Evolutionary conservation across 53 echinoderm and acorn worm species (phyloP).

Genomic region (Patiria pectinifera): DNA sequence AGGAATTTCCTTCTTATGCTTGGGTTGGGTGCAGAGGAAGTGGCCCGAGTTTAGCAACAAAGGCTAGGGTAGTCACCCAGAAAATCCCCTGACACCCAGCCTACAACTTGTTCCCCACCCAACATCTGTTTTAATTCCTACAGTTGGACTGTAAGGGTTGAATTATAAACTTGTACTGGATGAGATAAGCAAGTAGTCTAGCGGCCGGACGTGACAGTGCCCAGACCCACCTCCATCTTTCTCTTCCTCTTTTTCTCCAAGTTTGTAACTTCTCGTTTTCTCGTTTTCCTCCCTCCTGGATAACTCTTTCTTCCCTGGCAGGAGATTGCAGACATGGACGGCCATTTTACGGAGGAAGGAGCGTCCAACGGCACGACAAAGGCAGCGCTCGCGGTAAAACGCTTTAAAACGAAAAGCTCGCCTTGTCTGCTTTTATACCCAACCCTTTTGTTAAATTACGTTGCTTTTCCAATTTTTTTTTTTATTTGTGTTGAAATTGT

Average conservation of each 20-base stretch:
- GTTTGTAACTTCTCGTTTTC: background rate
- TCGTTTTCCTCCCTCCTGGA: background rate
- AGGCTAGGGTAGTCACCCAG: background rate
- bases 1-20: background rate
- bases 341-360: slow-evolving; percentile 16
- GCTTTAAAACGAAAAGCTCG: background rate
- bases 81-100: background rate
- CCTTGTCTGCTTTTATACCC: background rate
- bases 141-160: background rate
- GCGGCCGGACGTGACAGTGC: background rate
- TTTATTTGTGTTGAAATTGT: background rate
- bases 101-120: background rate
- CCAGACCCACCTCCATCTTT: background rate
- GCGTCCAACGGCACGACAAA: slow-evolving; percentile 32
- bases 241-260: background rate
- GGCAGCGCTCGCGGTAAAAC: slow-evolving; percentile 49
- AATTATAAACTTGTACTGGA: background rate
- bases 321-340: slow-evolving; percentile 39
- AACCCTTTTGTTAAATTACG: background rate
- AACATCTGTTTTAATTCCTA: background rate
- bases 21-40: background rate
- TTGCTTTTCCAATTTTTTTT: background rate
- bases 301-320: slow-evolving; percentile 10
- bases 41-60: background rate
- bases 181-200: background rate